A percentile compares a stretch with the other conserved stretches of the same genome.
These are phyloP conservation scores for Marasmarcha lunaedactyla DNA, from an alignment of 2,888 invertebrate genomes.

Conservation along the genomic window DNA sequence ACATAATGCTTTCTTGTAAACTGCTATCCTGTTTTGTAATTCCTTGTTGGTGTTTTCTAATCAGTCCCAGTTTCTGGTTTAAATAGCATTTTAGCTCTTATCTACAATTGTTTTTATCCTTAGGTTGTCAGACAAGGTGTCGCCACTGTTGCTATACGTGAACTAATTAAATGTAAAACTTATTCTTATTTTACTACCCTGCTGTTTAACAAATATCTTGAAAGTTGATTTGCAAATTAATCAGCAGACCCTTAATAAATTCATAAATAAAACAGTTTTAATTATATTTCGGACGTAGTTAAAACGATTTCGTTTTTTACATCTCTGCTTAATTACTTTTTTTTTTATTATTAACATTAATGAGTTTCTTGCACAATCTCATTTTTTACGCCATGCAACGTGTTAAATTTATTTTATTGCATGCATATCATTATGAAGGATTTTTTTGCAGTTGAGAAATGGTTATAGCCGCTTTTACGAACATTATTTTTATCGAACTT, in stretches of 20 bases:
- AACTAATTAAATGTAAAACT: too few species aligned
- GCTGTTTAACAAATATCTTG: too few species aligned
- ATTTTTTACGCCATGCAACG: neutral
- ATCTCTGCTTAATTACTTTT: conserved; percentile 29
- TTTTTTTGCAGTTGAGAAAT: neutral
- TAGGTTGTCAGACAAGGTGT: too few species aligned
- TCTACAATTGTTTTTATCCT: too few species aligned
- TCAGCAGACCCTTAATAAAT: neutral
- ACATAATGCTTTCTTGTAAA: too few species aligned
- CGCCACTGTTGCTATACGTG: too few species aligned
- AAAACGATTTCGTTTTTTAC: conserved; percentile 30
- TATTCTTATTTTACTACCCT: too few species aligned
- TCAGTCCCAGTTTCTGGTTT: too few species aligned
- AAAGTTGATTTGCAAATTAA: too few species aligned
- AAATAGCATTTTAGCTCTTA: too few species aligned
- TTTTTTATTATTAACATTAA: conserved; percentile 18
- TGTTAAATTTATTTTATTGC: neutral
- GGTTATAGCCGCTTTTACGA: neutral
- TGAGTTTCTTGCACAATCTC: conserved; percentile 4
- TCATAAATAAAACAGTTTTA: conserved; percentile 20
- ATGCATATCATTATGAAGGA: neutral
- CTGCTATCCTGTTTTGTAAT: too few species aligned
- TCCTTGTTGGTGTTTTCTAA: too few species aligned
- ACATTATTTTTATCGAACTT: conserved; percentile 1
- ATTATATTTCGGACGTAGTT: conserved; percentile 40